Conservation (phyloP, 2,888 invertebrate species). For the Stenurella melanura region DNA sequence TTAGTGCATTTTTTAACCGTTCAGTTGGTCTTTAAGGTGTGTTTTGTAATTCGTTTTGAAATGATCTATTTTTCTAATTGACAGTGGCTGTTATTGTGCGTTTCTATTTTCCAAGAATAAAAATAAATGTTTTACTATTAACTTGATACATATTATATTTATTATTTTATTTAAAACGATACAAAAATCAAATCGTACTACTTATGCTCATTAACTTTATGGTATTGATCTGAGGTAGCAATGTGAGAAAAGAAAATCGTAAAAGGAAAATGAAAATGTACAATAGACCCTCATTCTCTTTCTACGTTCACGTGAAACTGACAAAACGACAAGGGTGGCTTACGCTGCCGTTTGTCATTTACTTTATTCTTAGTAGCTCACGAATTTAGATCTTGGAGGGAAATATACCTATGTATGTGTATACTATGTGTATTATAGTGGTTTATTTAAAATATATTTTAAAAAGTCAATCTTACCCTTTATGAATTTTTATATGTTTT, state of each 20-base stretch:
- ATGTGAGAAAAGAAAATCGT: background rate
- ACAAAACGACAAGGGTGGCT: slow-evolving; percentile 8
- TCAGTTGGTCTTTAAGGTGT: too few species aligned
- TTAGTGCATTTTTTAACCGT: too few species aligned
- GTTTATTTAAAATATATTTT: too few species aligned
- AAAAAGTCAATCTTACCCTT: too few species aligned
- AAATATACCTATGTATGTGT: background rate
- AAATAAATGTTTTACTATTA: too few species aligned
- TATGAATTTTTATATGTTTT: too few species aligned
- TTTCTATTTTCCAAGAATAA: too few species aligned
- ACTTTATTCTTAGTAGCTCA: slow-evolving; percentile 12
- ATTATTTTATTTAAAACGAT: background rate
- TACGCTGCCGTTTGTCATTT: slow-evolving; percentile 8
- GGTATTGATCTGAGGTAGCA: background rate
- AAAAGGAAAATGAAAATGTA: slow-evolving; percentile 9
- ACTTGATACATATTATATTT: too few species aligned
- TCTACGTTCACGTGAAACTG: background rate
- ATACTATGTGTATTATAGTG: too few species aligned
- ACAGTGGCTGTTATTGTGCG: too few species aligned
- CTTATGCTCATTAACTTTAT: background rate
- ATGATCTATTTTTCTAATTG: too few species aligned
- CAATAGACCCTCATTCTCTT: slow-evolving; percentile 14
- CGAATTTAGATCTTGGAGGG: background rate
- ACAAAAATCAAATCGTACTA: background rate
- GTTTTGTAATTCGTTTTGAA: too few species aligned